These are phyloP conservation scores for Bujurquina vittata DNA, from an alignment of 2,113 vertebrate genomes.

Conservation along the genomic window DNA sequence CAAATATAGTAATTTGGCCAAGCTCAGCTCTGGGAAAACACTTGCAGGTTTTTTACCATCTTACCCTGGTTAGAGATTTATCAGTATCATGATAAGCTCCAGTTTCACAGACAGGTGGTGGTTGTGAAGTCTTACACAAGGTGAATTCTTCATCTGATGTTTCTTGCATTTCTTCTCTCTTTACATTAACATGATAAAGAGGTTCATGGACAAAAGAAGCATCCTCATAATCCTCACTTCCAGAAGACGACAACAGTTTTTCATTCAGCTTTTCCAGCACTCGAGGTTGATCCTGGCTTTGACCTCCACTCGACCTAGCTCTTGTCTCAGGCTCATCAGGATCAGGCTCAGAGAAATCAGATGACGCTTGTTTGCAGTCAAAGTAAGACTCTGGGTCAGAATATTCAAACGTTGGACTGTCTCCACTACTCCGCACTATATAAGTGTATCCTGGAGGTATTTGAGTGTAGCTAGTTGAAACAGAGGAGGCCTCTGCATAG, in stretches of 20 bases:
- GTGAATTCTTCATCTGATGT: constrained; percentile 76
- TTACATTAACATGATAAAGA: constrained; percentile 54
- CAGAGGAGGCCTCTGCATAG: constrained; percentile 17
- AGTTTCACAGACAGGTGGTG: constrained; percentile 54
- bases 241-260: constrained; percentile 56
- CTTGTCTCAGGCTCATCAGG: constrained; percentile 37
- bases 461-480: not conserved
- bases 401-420: constrained; percentile 43
- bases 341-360: constrained; percentile 71
- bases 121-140: constrained; percentile 81
- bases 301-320: not conserved
- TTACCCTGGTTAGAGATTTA: constrained; percentile 87
- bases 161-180: constrained; percentile 40
- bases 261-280: not conserved
- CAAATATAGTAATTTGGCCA: constrained; percentile 41
- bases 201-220: constrained; percentile 81
- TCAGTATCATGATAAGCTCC: constrained; percentile 68
- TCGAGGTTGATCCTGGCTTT: not conserved
- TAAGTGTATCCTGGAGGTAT: constrained; percentile 18
- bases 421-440: not conserved
- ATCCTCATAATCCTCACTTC: constrained; percentile 75
- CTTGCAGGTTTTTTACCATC: constrained; percentile 62
- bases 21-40: constrained; percentile 55
- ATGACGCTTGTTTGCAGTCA: constrained; percentile 72
- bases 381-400: constrained; percentile 74